Evolutionary conservation across 2,113 vertebrate genomes (phyloP), one percentile per base, ranked within the genome.

Genomic region (Otolemur garnettii): DNA sequence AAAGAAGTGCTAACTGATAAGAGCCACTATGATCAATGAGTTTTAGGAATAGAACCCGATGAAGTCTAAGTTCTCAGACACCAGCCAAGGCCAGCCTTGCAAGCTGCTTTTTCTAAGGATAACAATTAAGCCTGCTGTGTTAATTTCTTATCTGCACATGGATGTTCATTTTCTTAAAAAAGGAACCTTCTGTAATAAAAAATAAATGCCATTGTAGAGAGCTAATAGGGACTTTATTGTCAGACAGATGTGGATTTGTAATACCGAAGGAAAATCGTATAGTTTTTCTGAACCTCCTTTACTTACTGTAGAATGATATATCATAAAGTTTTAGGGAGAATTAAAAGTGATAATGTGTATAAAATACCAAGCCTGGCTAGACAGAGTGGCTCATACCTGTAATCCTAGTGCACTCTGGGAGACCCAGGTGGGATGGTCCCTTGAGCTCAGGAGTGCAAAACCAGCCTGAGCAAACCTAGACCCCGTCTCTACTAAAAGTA

Each of bases 141-240:
- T 85, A 22, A 38, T 89, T 89, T 89, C 55, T 59, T 94, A 59
- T 72, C 71, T 74, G 1, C 21, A 74, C 24, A 24, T 28, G 60
- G n/a, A 30, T 59, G 5, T 75, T 66, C 45, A 57, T 33, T 83
- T 90, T 80, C 53, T 91, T 95, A 26, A 87, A 87, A 81, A 87
- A 83, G 35, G 42, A 60, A 21, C 81, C 90, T 55, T 90, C 35
- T 95, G 72, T 96, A 66, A 93, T 88, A 89, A 92, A 96, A 85
- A 89, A 53, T 80, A 93, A 92, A 45, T 62, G 53, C n/a, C 18
- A 38, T 30, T 6, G 68, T 88, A 75, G 87, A 88, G 79, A 97
- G 57, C 62, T 42, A 89, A 80, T 38, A 89, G 64, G 75, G 42
- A 91, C 66, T 93, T 92, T 0, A 81, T 42, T 81, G 45, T 89